phyloP scores from a whole-genome alignment of 2,797 vertebrate genomes.

The Sparidentex hasta region DNA sequence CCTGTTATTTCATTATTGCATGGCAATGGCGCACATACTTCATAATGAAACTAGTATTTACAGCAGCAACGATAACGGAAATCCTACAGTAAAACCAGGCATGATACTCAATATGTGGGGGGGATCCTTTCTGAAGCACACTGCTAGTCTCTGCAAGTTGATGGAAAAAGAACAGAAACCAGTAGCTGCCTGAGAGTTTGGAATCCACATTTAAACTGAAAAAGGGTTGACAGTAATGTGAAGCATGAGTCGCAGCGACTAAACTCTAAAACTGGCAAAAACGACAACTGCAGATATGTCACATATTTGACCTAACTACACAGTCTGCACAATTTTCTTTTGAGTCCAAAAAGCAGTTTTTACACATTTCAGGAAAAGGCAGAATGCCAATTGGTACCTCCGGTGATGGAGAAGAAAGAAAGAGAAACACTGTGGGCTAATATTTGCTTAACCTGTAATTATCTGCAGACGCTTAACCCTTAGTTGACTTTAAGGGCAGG shows the following conservation, averaged over 20 bases:
- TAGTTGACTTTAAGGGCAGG: background rate
- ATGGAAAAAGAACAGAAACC: background rate
- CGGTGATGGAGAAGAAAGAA: background rate
- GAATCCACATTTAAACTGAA: background rate
- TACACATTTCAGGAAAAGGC: conserved; percentile 37
- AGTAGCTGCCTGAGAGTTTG: background rate
- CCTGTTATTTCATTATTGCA: background rate
- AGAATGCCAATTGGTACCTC: conserved; percentile 7
- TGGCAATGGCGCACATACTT: background rate
- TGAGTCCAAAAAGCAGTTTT: conserved; percentile 1
- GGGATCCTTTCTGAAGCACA: background rate
- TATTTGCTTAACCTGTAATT: conserved; percentile 45
- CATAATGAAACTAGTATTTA: background rate
- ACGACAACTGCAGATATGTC: background rate
- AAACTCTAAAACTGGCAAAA: background rate
- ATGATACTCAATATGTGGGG: background rate
- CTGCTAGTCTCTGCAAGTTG: background rate
- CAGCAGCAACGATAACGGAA: background rate
- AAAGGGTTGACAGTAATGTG: background rate
- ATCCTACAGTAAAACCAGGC: background rate
- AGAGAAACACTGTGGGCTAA: conserved; percentile 21
- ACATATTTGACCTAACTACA: background rate
- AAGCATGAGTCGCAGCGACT: background rate
- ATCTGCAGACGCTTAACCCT: conserved; percentile 5
- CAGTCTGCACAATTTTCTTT: background rate